These are phyloP conservation scores for Unio delphinus DNA, from an alignment of 2,888 invertebrate genomes.

Conservation along the genomic window DNA sequence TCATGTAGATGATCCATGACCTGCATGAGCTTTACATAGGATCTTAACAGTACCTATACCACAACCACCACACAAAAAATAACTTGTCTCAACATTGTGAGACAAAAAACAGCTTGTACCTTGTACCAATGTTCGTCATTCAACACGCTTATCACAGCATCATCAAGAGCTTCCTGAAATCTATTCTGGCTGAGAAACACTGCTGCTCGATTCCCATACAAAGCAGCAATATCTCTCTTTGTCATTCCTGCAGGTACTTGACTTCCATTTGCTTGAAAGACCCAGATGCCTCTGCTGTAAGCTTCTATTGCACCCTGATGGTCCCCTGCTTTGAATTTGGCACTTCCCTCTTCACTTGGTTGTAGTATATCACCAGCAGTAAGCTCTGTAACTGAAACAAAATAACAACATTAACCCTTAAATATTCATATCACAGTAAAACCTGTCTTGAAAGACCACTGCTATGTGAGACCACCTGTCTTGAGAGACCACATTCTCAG, in stretches of 20 bases:
- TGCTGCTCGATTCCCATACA: conserved; percentile 54
- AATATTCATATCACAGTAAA: no score
- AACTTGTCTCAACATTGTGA: no score
- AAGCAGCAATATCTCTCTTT: conserved; percentile 41
- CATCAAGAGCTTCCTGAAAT: conserved; percentile 29
- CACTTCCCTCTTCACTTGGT: conserved; percentile 42
- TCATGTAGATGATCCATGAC: no score
- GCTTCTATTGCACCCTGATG: conserved; percentile 28
- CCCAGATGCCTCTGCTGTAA: conserved; percentile 38
- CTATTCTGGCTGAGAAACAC: conserved; percentile 36
- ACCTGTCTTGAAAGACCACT: no score
- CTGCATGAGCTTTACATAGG: no score
- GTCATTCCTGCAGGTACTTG: background rate
- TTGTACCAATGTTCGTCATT: conserved; percentile 54
- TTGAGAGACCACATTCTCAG: no score
- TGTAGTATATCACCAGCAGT: conserved; percentile 12
- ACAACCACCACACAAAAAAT: no score
- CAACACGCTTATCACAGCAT: conserved; percentile 50
- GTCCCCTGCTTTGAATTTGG: conserved; percentile 26
- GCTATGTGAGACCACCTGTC: no score
- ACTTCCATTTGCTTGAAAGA: conserved; percentile 6
- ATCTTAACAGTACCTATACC: no score
- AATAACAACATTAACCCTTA: no score
- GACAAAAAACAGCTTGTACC: conserved; percentile 21
- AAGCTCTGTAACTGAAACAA: conserved; percentile 1